These are phyloP conservation scores for Paramormyrops hopkinsi DNA, from an alignment of 2,797 vertebrate species.

Conservation along the genomic window DNA sequence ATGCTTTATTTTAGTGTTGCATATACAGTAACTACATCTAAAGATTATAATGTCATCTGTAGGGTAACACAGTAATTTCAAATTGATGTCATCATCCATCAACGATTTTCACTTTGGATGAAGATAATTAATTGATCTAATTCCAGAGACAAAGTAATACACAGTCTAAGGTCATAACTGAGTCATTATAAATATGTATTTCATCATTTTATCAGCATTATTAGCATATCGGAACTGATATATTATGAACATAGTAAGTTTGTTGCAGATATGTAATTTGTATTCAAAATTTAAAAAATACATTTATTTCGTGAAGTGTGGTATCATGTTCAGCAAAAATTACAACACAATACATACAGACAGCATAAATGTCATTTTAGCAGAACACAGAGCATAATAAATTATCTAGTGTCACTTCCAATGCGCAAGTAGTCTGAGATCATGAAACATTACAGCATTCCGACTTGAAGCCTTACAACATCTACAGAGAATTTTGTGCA, in stretches of 20 bases:
- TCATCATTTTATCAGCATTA: background rate
- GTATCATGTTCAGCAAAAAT: background rate
- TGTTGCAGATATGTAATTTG: background rate
- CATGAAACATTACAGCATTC: background rate
- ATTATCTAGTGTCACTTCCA: slow-evolving; percentile 5
- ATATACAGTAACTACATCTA: background rate
- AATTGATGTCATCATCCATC: background rate
- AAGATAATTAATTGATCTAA: slow-evolving; percentile 1
- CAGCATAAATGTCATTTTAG: background rate
- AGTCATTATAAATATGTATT: background rate
- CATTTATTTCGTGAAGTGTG: background rate
- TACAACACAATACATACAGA: background rate
- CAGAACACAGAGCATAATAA: background rate
- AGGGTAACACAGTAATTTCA: background rate
- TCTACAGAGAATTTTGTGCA: background rate
- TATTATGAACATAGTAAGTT: background rate
- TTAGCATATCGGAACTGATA: background rate
- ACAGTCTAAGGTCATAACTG: background rate
- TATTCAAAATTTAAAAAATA: background rate
- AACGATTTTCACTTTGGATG: background rate
- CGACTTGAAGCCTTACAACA: background rate
- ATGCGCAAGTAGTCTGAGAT: background rate
- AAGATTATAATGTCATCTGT: slow-evolving; percentile 1
- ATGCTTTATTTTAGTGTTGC: background rate
- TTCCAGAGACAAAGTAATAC: background rate